Evolutionary conservation across 2,113 vertebrate species (phyloP).

Genomic region (Lepus americanus): DNA sequence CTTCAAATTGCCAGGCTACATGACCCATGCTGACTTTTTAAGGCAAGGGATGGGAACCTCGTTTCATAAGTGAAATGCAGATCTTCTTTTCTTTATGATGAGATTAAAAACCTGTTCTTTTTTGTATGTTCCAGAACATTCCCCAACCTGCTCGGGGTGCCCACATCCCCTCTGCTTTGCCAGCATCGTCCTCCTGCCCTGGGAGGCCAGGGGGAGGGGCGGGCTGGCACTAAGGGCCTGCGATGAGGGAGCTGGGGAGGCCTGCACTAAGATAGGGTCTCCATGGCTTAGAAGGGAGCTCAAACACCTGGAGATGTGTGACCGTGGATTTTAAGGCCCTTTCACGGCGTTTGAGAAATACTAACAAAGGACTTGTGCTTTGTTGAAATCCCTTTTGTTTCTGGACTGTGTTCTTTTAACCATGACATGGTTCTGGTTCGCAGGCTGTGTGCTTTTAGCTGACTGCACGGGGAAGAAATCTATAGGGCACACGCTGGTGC

Average conservation of each 20-base stretch:
- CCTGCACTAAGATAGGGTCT: neutral
- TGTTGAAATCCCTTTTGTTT: slow-evolving; percentile 5
- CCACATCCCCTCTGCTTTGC: neutral
- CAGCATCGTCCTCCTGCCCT: neutral
- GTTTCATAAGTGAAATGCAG: neutral
- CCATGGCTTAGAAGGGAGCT: neutral
- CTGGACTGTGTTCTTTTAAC: slow-evolving; percentile 6
- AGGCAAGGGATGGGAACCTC: neutral
- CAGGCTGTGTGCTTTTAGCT: neutral
- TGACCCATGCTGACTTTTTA: neutral
- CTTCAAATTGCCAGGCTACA: neutral
- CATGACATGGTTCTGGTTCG: neutral
- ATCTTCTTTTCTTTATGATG: neutral
- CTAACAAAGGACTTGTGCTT: neutral
- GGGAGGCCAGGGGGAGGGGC: neutral
- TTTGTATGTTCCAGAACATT: neutral
- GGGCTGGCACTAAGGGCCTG: neutral
- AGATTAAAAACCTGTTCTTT: neutral
- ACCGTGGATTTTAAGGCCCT: neutral
- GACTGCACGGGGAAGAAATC: neutral
- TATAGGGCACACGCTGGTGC: neutral
- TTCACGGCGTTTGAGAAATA: neutral
- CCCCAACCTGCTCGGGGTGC: neutral
- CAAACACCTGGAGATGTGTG: neutral
- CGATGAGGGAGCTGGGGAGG: neutral